Conservation (phyloP, 1,140 invertebrate species). For the Dysdera silvatica region DNA sequence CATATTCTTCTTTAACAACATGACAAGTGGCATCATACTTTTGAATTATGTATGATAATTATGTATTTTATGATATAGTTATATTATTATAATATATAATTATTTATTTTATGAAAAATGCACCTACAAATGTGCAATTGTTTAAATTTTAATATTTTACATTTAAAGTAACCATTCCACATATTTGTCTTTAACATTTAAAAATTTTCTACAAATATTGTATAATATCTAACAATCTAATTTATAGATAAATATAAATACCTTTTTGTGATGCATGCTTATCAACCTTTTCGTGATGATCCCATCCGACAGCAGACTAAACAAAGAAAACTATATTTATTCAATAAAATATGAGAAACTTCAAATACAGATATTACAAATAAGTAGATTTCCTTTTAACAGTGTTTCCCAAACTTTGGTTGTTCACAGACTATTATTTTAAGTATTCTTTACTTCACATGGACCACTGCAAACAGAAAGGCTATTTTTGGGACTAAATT, state of each 20-base stretch:
- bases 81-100: not conserved
- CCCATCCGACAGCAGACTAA: conserved; percentile 47
- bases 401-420: no score
- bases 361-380: no score
- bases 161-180: not conserved
- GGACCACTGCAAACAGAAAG: no score
- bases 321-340: not conserved
- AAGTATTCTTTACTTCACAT: no score
- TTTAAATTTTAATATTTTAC: not conserved
- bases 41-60: no score
- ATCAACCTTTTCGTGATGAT: conserved; percentile 46
- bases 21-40: no score
- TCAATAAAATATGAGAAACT: no score
- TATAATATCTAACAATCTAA: not conserved
- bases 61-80: no score
- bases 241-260: not conserved
- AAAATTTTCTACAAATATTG: not conserved
- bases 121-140: not conserved
- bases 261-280: conserved; percentile 48
- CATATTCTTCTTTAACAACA: no score
- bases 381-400: no score
- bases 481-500: no score
- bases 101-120: not conserved
- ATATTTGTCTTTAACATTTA: not conserved
- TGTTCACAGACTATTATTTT: no score